phyloP scores from a whole-genome alignment of 2,888 invertebrate species.

The Chalcosyrphus nemorum region DNA sequence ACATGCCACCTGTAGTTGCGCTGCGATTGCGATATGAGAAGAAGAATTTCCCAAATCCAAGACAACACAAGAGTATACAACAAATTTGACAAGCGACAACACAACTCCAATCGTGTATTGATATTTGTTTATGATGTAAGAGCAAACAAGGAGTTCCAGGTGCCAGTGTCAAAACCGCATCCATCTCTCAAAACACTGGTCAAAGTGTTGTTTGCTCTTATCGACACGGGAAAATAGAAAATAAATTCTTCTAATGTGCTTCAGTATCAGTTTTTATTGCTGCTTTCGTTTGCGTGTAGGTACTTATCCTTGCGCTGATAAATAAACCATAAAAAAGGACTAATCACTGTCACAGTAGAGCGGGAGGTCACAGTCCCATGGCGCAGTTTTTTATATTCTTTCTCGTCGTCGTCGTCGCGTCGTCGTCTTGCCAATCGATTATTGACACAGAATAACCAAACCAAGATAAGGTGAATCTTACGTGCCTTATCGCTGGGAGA shows the following conservation, averaged over 20 bases:
- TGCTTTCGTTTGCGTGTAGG: background rate
- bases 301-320: conserved; percentile 58
- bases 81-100: conserved; percentile 53
- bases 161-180: conserved; percentile 51
- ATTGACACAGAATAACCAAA: conserved; percentile 25
- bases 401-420: background rate
- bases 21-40: conserved; percentile 19
- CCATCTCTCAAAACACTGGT: conserved; percentile 22
- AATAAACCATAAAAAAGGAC: conserved; percentile 43
- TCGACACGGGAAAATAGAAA: conserved; percentile 48
- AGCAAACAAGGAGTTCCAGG: conserved; percentile 45
- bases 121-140: conserved; percentile 37
- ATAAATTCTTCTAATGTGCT: conserved; percentile 20
- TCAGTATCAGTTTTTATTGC: conserved; percentile 30
- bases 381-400: background rate
- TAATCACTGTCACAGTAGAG: conserved; percentile 43
- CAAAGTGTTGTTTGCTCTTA: conserved; percentile 45
- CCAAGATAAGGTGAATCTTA: conserved; percentile 31
- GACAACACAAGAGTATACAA: conserved; percentile 27
- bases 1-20: conserved; percentile 45
- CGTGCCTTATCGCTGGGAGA: conserved; percentile 48
- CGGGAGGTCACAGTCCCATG: conserved; percentile 39
- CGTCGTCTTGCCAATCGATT: conserved; percentile 45
- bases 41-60: conserved; percentile 34
- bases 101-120: conserved; percentile 4